These are phyloP conservation scores for Chitala chitala DNA, from an alignment of 2,113 vertebrate genomes.

Conservation along the genomic window DNA sequence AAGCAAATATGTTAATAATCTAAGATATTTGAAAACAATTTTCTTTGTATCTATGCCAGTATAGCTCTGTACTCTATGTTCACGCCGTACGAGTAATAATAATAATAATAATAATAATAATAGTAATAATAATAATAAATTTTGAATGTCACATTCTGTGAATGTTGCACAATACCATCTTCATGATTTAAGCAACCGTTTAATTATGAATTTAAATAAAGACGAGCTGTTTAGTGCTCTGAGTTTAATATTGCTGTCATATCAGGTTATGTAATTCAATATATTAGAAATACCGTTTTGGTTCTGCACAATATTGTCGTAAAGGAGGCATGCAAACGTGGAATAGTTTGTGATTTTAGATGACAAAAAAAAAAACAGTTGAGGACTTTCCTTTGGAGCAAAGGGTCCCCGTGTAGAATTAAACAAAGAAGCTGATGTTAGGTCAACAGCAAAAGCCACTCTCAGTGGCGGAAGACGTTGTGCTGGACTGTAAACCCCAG, in stretches of 20 bases:
- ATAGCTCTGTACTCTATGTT: too few species aligned
- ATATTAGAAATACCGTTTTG: constrained; percentile 5
- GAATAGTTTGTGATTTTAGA: constrained; percentile 4
- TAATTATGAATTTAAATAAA: too few species aligned
- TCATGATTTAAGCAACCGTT: not conserved
- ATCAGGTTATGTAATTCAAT: not conserved
- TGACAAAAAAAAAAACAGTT: not conserved
- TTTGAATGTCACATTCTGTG: not conserved
- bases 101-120: not conserved
- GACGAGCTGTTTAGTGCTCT: too few species aligned
- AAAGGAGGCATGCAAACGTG: not conserved
- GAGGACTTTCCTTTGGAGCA: not conserved
- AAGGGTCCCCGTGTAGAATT: constrained; percentile 24
- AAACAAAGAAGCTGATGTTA: constrained; percentile 39
- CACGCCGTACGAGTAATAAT: too few species aligned
- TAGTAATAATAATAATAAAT: not conserved
- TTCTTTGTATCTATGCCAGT: too few species aligned
- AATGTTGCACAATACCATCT: not conserved
- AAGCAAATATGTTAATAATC: not conserved
- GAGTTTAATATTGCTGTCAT: not conserved
- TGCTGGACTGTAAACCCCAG: constrained; percentile 26
- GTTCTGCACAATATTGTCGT: not conserved
- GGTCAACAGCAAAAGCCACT: constrained; percentile 42
- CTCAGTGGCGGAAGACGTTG: constrained; percentile 22
- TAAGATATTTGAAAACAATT: too few species aligned